Conservation (phyloP, 1,140 invertebrate species). For the Oryctes rhinoceros region DNA sequence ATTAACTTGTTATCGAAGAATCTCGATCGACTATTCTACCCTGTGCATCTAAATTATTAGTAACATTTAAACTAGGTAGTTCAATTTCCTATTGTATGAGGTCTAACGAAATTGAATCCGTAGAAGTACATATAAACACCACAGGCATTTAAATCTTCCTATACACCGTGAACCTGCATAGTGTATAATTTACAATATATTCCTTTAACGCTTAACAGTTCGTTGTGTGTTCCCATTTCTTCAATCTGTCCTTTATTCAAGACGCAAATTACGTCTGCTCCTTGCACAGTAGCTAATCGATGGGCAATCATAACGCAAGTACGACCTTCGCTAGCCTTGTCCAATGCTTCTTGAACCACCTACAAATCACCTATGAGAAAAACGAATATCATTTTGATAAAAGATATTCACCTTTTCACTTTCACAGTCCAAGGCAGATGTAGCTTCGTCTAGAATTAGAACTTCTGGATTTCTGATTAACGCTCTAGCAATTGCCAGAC, state of each 20-base stretch:
- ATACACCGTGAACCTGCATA: constrained; percentile 30
- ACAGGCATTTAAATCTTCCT: neutral
- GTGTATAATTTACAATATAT: constrained; percentile 77
- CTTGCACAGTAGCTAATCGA: constrained; percentile 77
- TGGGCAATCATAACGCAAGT: constrained; percentile 73
- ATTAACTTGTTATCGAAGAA: too few relatives aligned
- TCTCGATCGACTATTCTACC: too few relatives aligned
- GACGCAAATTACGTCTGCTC: constrained; percentile 80
- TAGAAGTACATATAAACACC: neutral
- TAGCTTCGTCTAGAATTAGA: constrained; percentile 85
- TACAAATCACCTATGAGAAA: constrained; percentile 46
- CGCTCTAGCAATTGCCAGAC: constrained; percentile 84
- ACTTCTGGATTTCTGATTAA: constrained; percentile 77
- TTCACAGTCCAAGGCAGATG: constrained; percentile 83
- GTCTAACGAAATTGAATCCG: too few relatives aligned
- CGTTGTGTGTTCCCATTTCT: constrained; percentile 83
- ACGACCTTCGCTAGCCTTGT: constrained; percentile 63
- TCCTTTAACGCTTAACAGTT: constrained; percentile 76
- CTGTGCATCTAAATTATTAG: too few relatives aligned
- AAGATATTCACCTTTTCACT: constrained; percentile 68
- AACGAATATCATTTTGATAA: neutral
- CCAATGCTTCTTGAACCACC: constrained; percentile 65
- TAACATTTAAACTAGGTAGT: too few relatives aligned
- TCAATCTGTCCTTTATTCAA: constrained; percentile 77
- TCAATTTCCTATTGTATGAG: too few relatives aligned